Conservation (phyloP, 2,797 vertebrate genomes). For the Cephalopachus bancanus region DNA sequence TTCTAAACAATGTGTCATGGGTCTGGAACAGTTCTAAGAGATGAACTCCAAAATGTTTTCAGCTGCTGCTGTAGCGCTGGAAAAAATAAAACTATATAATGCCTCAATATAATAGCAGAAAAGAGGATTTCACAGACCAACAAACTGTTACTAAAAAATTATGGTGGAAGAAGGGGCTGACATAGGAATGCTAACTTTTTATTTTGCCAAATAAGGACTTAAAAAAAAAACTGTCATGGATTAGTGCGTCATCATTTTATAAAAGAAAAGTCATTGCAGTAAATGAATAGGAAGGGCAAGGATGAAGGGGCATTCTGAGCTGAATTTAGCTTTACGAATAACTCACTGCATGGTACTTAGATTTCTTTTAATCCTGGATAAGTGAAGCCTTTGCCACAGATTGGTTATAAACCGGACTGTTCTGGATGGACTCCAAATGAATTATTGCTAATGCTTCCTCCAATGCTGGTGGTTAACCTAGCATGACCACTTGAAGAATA, state of each 20-base stretch:
- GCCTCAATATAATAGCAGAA: conserved; percentile 7
- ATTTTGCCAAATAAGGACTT: not conserved
- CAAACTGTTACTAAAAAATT: not conserved
- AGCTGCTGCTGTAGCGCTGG: not conserved
- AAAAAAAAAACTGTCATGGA: not conserved
- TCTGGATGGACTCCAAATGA: not conserved
- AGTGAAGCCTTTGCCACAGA: conserved; percentile 30
- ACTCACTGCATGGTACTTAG: not conserved
- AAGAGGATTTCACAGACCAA: not conserved
- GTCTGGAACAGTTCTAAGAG: conserved; percentile 8
- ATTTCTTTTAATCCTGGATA: conserved; percentile 49
- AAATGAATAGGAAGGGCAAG: conserved; percentile 8
- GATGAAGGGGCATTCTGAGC: conserved; percentile 6
- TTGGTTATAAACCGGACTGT: not conserved
- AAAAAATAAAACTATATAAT: not conserved
- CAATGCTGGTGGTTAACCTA: not conserved
- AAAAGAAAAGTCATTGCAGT: conserved; percentile 7
- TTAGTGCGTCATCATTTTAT: not conserved
- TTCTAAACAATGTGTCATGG: not conserved
- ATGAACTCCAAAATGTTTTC: conserved; percentile 43
- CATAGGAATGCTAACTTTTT: not conserved
- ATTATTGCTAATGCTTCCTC: not conserved
- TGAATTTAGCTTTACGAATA: conserved; percentile 54
- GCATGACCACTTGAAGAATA: conserved; percentile 6
- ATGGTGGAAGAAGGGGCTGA: not conserved